Evolutionary conservation across 2,113 vertebrate genomes (phyloP), one percentile per base, ranked within the genome.

Genomic region (Synodontis membranacea): DNA sequence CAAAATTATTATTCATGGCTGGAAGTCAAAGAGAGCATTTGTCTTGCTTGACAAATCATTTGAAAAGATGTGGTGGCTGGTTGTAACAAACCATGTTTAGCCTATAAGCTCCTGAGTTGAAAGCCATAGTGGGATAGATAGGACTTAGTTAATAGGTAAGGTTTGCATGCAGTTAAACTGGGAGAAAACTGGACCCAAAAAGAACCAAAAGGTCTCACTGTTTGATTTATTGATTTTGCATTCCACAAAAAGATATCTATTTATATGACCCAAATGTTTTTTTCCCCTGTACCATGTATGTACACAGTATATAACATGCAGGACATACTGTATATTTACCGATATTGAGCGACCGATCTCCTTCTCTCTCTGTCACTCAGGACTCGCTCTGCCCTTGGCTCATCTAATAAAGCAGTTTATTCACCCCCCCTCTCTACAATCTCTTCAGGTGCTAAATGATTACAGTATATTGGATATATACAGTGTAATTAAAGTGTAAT

Each of bases 341-440:
- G 39, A 58, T 31, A 23, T 74, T 37, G 86, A 44, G 25, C 48
- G 46, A 50, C 46, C 34, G 7, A 14, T 50, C 46, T 58, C 50
- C 88, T 31, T 80, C 84, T 66, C 28, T 90, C 39, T 92, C 56
- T 87, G 44, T 88, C 87, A 4, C 76, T 70, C 84, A 95, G 95
- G 94, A 92, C 95, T 86, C 92, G 89, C 90, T 91, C 93, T 86
- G 93, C 91, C 44, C 60, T 95, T 56, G 94, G 93, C 82, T 93
- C 93, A 39, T 92, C 93, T 54, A 93, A 50, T 25, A 93, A 93
- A 72, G 87, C 89, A 88, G 78, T 87, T 52, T 91, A 87, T 83
- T 81, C 87, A 64, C 74, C 88, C 82, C 89, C 92, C 44, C 54
- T 83, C 23, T 92, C 93, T 6, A 80, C 89, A 79, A 50, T 91